Evolutionary conservation across 2,888 invertebrate species (phyloP).

Genomic region (Ferrisia virgata): DNA sequence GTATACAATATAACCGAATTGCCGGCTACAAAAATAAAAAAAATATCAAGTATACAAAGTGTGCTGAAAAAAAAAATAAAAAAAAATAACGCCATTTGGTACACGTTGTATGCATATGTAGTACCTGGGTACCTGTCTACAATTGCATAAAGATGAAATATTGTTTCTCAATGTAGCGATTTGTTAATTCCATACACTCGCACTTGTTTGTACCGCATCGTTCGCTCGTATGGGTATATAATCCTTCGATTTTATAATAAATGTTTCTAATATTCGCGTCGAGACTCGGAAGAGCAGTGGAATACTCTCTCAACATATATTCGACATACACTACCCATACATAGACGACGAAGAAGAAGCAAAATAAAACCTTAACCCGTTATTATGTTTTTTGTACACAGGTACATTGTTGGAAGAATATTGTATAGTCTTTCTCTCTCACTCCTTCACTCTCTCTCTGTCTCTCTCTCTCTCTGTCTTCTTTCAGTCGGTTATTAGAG

Average conservation of each 20-base stretch:
- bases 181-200: not conserved
- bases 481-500: not conserved
- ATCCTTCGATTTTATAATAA: not conserved
- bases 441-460: too few species aligned
- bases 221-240: not conserved
- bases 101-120: too few species aligned
- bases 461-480: too few species aligned
- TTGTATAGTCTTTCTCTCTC: too few species aligned
- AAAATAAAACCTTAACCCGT: constrained; percentile 3
- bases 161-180: not conserved
- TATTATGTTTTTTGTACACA: not conserved
- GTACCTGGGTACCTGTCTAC: too few species aligned
- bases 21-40: too few species aligned
- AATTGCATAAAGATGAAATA: not conserved
- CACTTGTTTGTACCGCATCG: too few species aligned
- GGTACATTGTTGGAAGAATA: not conserved
- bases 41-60: not conserved
- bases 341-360: not conserved
- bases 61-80: not conserved
- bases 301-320: too few species aligned
- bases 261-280: too few species aligned
- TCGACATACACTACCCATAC: too few species aligned
- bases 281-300: too few species aligned
- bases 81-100: not conserved
- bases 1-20: too few species aligned